Evolutionary conservation across 2,888 invertebrate genomes (phyloP), one percentile per base, ranked within the genome.

Genomic region (Lamproptera curius): DNA sequence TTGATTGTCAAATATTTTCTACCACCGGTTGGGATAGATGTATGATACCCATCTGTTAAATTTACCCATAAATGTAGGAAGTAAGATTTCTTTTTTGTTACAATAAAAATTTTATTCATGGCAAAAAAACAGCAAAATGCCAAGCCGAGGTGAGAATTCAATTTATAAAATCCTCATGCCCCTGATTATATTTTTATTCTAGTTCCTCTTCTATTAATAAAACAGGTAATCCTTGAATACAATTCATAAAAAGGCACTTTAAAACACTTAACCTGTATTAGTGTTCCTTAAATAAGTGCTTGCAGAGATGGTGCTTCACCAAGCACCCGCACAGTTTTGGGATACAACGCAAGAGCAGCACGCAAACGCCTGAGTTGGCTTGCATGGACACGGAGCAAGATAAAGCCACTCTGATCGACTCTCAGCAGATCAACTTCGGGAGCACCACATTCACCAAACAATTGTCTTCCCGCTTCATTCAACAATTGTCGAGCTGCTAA

Each of bases 331-430:
- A 58, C 40, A 0, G 33, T 39, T 2, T 50, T 49, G 13, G 59
- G 13, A 2, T 54, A 26, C 11, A 71, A 58, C 4, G 66, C 55
- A 1, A 72, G 59, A 26, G 70, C 70, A 0, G 70, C 67, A 11
- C 65, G 56, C 49, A 65, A 46, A 13, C 55, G 58, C 10, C 63
- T 55, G 44, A 56, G 50, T n/a, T 54, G 43, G 0, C 10, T 66
- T 3, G 3, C 86, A 78, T 36, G 92, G 91, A 52, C 91, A 85
- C 52, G 92, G 54, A 35, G 92, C 77, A 16, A 52, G 58, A 28
- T 51, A 50, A 16, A 10, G 9, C 16, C 43, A 15, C 28, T 49
- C 54, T 16, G 48, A 11, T 50, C 55, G 52, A 49, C 60, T 0
- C 56, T 54, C 50, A 78, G 60, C 57, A 79, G 66, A 64, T 74